A percentile compares a stretch with the other conserved stretches of the same genome.
Conservation (phyloP, 92 coral and sea anemone genomes). For the Palythoa caribaeorum region DNA sequence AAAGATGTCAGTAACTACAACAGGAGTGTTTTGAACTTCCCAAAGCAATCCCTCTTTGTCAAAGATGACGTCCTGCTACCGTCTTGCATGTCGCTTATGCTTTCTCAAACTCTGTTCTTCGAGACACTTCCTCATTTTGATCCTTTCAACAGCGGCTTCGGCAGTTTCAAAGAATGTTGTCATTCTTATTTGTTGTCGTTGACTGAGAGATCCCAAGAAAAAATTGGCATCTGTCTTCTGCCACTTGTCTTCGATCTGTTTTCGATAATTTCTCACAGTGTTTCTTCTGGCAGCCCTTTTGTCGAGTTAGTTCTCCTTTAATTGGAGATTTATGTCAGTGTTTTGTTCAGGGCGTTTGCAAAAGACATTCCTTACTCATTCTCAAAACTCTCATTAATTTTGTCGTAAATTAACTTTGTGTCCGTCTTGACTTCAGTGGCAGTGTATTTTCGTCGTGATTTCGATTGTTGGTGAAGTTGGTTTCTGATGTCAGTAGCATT, state of each 20-base stretch:
- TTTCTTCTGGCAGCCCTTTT: conserved; percentile 8
- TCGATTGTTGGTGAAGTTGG: too few relatives aligned
- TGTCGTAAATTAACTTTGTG: too few relatives aligned
- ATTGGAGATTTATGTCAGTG: neutral
- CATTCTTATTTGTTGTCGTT: conserved; percentile 17
- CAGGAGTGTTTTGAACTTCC: conserved; percentile 6
- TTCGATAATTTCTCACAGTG: neutral
- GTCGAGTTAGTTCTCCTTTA: neutral
- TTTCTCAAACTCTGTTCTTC: conserved; percentile 8
- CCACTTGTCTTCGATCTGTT: neutral
- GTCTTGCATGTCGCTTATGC: conserved; percentile 12
- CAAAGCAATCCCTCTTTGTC: conserved; percentile 8
- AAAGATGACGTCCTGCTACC: conserved; percentile 3
- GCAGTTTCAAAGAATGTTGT: conserved; percentile 6
- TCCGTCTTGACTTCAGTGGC: too few relatives aligned
- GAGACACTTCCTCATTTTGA: conserved; percentile 5
- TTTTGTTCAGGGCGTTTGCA: too few relatives aligned
- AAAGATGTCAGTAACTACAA: neutral
- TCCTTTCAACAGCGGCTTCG: conserved; percentile 24
- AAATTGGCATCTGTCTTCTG: conserved; percentile 1
- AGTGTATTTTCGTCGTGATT: too few relatives aligned
- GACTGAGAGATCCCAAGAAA: conserved; percentile 15
- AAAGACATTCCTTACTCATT: too few relatives aligned
- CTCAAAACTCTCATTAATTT: too few relatives aligned
- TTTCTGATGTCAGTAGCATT: too few relatives aligned